These are phyloP conservation scores for Hyperoplus immaculatus DNA, from an alignment of 2,797 vertebrate genomes.

Conservation along the genomic window DNA sequence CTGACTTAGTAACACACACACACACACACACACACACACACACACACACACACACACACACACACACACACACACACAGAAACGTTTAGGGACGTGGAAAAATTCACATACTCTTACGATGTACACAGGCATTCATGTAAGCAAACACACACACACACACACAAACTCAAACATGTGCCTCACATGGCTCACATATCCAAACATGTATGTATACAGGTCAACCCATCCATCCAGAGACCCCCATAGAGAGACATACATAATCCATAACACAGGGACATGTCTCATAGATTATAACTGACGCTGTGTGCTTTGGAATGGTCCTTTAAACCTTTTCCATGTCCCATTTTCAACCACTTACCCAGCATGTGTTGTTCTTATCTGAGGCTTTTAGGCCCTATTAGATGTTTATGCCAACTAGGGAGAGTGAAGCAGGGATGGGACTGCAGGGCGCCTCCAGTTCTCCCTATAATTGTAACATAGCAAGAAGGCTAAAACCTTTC, in stretches of 20 bases:
- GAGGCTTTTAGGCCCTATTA: slow-evolving; percentile 75
- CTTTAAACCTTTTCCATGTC: slow-evolving; percentile 76
- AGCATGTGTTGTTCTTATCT: slow-evolving; percentile 70
- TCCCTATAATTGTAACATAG: slow-evolving; percentile 43
- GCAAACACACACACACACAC: not conserved
- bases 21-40: no score
- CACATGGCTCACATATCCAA: not conserved
- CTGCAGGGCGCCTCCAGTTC: slow-evolving; percentile 54
- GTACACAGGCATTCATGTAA: not conserved
- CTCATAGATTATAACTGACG: slow-evolving; percentile 56
- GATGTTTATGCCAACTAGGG: slow-evolving; percentile 66
- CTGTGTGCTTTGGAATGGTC: slow-evolving; percentile 68
- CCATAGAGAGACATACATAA: not conserved
- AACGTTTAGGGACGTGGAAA: not conserved
- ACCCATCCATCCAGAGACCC: not conserved
- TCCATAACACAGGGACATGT: slow-evolving; percentile 34
- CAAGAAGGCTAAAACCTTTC: slow-evolving; percentile 41
- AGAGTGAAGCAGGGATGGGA: slow-evolving; percentile 55
- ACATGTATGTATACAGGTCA: not conserved
- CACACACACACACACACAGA: no score
- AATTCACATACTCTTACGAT: not conserved
- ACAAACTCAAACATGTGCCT: not conserved
- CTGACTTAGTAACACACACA: not conserved
- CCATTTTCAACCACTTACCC: slow-evolving; percentile 77
- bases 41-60: no score